Evolutionary conservation across 2,888 invertebrate species (phyloP), one percentile per base, ranked within the genome.

Genomic region (Metalampra italica): DNA sequence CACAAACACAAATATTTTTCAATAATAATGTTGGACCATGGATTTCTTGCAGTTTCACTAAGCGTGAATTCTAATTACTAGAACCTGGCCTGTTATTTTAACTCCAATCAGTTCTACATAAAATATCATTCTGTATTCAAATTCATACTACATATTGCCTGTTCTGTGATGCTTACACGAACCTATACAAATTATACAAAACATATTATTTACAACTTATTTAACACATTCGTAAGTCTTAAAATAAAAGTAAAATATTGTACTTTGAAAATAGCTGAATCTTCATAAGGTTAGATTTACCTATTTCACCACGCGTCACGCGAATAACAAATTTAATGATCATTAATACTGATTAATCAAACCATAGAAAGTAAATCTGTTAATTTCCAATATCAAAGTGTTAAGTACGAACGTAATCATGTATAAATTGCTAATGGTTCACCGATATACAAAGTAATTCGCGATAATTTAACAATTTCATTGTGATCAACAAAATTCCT

Each of bases 261-360:
- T 71, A 70, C 68, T 68, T 66, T 44, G 43, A 52, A 58, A 54
- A 57, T 52, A 49, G 50, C 46, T 50, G 55, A 49, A 51, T 45
- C 39, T 45, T 43, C 42, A 45, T 46, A 40, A 50, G 44, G 34
- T 46, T 42, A 40, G 44, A 40, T 12, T 43, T 46, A n/a, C n/a
- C n/a, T n/a, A 47, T 46, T 47, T 53, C 45, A 45, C 34, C 41
- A 47, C 44, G 30, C 45, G 57, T 29, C 41, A 47, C 44, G 11
- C 34, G 34, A 34, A 34, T 34, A 34, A 34, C 34, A 11, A 45
- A 40, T 29, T 30, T 5, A 22, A 22, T 22, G 22, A 32, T 29
- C 38, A 56, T 61, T 77, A 78, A 78, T 78, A 77, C 77, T 78
- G 78, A 74, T 71, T 60, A 60, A 62, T 51, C 49, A 54, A 51